Conservation (phyloP, 1,140 invertebrate species). For the Leptinotarsa texana region DNA sequence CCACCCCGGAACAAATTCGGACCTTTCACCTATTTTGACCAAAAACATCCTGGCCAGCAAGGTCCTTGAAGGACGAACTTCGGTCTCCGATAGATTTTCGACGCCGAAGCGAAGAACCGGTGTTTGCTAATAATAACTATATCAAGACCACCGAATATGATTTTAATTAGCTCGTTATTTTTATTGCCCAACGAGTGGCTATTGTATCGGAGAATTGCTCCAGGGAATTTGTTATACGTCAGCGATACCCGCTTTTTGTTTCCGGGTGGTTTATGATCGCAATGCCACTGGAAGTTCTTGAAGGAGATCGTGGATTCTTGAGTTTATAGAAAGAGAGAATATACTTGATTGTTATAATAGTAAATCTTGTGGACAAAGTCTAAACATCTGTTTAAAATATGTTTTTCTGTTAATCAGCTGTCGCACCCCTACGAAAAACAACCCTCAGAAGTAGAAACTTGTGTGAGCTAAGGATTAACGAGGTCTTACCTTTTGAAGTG, state of each 20-base stretch:
- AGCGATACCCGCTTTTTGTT: too few species aligned
- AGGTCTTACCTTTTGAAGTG: too few species aligned
- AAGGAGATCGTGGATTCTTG: slow-evolving; percentile 57
- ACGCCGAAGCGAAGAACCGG: background rate
- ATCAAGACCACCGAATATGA: background rate
- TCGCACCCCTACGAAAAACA: too few species aligned
- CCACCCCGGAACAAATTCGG: background rate
- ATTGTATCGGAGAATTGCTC: background rate
- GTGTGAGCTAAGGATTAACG: too few species aligned
- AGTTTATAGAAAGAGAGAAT: too few species aligned
- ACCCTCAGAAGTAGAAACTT: too few species aligned
- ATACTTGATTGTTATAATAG: too few species aligned
- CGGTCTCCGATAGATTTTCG: background rate
- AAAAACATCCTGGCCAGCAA: background rate
- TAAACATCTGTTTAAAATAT: too few species aligned
- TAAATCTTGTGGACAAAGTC: too few species aligned
- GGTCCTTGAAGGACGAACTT: slow-evolving; percentile 1
- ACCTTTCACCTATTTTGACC: slow-evolving; percentile 5
- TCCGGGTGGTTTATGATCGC: too few species aligned
- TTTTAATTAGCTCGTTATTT: background rate
- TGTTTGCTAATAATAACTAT: slow-evolving; percentile 4
- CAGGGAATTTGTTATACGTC: too few species aligned
- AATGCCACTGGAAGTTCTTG: slow-evolving; percentile 33
- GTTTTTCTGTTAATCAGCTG: too few species aligned
- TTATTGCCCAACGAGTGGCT: background rate